phyloP scores from a whole-genome alignment of 2,888 invertebrate genomes.

The Agonopterix subpropinquella region DNA sequence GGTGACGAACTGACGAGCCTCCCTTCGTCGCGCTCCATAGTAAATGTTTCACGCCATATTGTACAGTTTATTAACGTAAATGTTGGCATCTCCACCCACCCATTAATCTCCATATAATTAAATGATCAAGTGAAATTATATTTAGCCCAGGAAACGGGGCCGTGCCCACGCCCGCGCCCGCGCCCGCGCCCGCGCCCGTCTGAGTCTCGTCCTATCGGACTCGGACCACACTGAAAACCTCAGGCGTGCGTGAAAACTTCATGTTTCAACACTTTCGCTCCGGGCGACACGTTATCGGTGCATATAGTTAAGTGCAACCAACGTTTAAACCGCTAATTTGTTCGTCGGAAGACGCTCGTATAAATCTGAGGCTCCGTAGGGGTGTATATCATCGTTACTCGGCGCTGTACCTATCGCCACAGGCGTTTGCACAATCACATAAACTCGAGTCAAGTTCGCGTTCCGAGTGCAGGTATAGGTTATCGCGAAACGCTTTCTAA shows the following conservation, averaged over 20 bases:
- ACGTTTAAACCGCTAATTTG: constrained; percentile 3
- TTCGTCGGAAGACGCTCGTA: constrained; percentile 11
- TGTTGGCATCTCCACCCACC: constrained; percentile 59
- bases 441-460: constrained; percentile 7
- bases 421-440: constrained; percentile 16
- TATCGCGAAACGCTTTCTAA: constrained; percentile 46
- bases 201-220: constrained; percentile 32
- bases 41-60: constrained; percentile 45
- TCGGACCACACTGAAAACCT: constrained; percentile 32
- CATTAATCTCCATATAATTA: constrained; percentile 74
- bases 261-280: constrained; percentile 14
- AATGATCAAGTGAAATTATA: constrained; percentile 74
- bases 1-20: constrained; percentile 4
- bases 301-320: neutral
- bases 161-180: constrained; percentile 49
- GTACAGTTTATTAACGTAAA: constrained; percentile 60
- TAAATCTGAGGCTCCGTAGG: constrained; percentile 13
- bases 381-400: constrained; percentile 22
- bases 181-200: constrained; percentile 42
- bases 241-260: constrained; percentile 23
- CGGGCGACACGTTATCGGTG: neutral
- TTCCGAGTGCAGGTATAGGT: constrained; percentile 1
- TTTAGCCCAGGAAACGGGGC: constrained; percentile 69
- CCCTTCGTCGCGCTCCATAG: constrained; percentile 28
- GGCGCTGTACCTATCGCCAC: constrained; percentile 13